Evolutionary conservation across 2,113 vertebrate genomes (phyloP), one percentile per base, ranked within the genome.

Genomic region (Cromileptes altivelis): DNA sequence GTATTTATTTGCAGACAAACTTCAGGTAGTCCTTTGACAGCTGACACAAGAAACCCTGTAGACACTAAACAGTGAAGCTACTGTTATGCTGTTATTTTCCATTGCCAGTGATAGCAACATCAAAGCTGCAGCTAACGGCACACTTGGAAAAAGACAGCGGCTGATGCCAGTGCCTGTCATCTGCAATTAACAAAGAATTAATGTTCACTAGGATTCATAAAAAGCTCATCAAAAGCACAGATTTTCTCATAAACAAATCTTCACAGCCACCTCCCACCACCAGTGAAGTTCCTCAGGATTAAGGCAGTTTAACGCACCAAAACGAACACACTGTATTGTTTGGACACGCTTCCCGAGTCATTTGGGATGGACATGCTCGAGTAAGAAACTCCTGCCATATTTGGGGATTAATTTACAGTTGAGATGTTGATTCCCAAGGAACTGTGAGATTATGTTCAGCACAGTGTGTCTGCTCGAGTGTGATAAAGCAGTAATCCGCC

Each of bases 401-500:
- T 84, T 74, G 49, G 69, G 84, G 89, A 90, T 91, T 92, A 60
- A 86, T 91, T 92, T 85, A 85, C 77, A 70, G 88, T 81, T 42
- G 75, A 88, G 76, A 92, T 85, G 61, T 85, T 82, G 76, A 90
- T 82, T 90, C 91, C 86, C 23, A 10, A 68, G 87, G 82, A 91
- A 82, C 55, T 82, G 76, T 77, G 81, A 81, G 87, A 81, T 93
- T 88, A 90, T 85, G 75, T 79, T 84, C 9, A 30, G 70, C 70
- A 63, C 73, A 84, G 80, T 84, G 75, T 37, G 77, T 85, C 91
- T 93, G 91, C 74, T 70, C 37, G 75, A 69, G 80, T 70, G 76
- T 76, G 92, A 92, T 91, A 91, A 92, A 88, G 72, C 82, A 58
- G 65, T 92, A 93, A 92, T 93, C 90, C 62, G 45, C 78, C 80